Base-by-base conservation (phyloP, 2,113 vertebrate species). In the Opisthocomus hoazin region DNA sequence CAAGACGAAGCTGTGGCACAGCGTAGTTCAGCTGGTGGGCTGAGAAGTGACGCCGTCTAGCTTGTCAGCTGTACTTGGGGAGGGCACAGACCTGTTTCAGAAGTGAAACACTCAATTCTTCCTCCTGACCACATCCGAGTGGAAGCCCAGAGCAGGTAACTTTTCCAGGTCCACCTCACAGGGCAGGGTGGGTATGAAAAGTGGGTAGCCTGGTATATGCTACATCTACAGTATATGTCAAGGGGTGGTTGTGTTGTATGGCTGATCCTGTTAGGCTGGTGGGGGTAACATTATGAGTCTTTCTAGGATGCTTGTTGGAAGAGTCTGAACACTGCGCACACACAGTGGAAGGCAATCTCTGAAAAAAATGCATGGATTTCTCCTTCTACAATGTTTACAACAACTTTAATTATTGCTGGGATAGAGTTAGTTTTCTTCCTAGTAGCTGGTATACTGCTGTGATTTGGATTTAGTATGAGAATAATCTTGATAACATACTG, bases 121-220 rank as follows among this genome's bases (percentile, higher is more conserved):
- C 24, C 43, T 66, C 51, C 61, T 66, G 41, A 78, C 61, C 16
- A 41, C 11, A 37, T 45, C 41, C 10, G 3, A 74, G 80, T n/a
- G 58, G 60, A 77, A 80, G 43, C 39, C 36, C 41, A 56, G 23
- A 60, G 9, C 34, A 73, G 43, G 6, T 45, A 63, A 26, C 22
- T 56, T 88, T 58, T 77, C 53, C 53, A 32, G 0, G 0, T 41
- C 29, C 63, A 58, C 43, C n/a, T 73, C 1, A 26, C 3, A 1
- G n/a, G 45, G 36, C 43, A 73, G 63, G 29, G 12, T 63, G 57
- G 9, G 1, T 66, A 16, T 45, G 61, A 83, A 88, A 75, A 32
- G 32, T 23, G 45, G 11, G 66, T 26, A 37, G 32, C 22, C 71
- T 50, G 27, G 34, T 21, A 30, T 8, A 12, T 15, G 37, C 45